Evolutionary conservation across 2,888 invertebrate genomes (phyloP).

Genomic region (Epistrophe grossulariae): DNA sequence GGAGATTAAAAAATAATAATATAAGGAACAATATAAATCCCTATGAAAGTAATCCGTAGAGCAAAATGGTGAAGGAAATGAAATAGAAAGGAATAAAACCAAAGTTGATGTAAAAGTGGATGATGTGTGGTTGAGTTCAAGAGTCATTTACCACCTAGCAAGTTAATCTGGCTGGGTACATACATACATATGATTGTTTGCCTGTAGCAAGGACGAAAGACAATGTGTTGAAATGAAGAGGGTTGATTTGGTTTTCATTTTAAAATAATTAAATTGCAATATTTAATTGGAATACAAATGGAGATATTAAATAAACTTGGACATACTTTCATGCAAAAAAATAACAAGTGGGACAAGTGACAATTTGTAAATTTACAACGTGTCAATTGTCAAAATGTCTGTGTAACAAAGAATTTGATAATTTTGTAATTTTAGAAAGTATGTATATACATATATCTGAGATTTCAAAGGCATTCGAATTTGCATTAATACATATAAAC

Average conservation of each 20-base stretch:
- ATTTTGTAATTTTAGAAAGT: too few species aligned
- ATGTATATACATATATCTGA: too few species aligned
- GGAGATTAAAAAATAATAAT: neutral
- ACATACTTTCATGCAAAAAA: too few species aligned
- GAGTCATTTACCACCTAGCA: neutral
- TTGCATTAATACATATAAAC: too few species aligned
- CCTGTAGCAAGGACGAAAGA: neutral
- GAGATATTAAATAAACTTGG: neutral
- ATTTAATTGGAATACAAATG: neutral
- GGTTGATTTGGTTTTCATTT: neutral
- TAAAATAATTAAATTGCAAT: neutral
- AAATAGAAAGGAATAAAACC: too few species aligned
- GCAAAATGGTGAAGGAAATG: neutral
- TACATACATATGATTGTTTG: neutral
- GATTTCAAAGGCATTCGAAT: too few species aligned
- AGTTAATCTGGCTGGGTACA: neutral
- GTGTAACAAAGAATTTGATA: too few species aligned
- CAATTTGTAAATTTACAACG: too few species aligned
- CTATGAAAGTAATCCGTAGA: neutral
- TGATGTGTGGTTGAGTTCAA: conserved; percentile 7
- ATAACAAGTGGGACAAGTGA: too few species aligned
- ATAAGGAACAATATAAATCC: neutral
- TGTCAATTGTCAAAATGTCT: too few species aligned
- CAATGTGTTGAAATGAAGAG: neutral
- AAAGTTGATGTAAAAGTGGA: neutral